phyloP scores from a whole-genome alignment of 2,797 vertebrate species.

The Falco peregrinus region DNA sequence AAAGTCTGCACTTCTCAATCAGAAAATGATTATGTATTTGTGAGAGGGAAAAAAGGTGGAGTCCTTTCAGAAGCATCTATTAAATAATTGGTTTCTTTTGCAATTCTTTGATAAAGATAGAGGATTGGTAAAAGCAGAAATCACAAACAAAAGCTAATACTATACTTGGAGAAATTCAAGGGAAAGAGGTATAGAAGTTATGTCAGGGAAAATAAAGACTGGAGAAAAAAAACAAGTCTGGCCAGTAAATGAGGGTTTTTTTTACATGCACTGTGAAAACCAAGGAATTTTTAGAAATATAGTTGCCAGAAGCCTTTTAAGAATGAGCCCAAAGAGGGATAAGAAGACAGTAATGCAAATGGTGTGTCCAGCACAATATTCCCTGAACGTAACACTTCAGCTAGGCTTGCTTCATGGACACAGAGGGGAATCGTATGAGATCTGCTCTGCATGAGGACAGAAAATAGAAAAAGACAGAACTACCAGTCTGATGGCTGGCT shows the following conservation, averaged over 20 bases:
- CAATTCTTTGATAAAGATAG: not conserved
- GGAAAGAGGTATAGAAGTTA: not conserved
- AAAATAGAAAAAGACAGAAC: not conserved
- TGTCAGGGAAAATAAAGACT: not conserved
- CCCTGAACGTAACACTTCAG: not conserved
- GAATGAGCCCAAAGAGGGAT: not conserved
- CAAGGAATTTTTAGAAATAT: not conserved
- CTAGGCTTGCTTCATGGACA: not conserved
- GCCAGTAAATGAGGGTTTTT: accelerated
- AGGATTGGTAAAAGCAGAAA: not conserved
- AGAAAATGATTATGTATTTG: not conserved
- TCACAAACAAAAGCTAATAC: not conserved
- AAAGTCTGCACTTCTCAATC: not conserved
- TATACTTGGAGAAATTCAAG: not conserved
- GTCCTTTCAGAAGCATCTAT: not conserved
- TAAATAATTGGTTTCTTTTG: not conserved
- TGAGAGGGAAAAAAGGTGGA: not conserved
- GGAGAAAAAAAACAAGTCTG: not conserved
- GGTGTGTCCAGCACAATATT: not conserved
- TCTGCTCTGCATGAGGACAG: not conserved
- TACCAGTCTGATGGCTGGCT: not conserved
- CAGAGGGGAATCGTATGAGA: not conserved
- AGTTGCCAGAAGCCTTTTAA: not conserved
- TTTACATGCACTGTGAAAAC: too few relatives aligned
- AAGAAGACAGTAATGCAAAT: not conserved